These are phyloP conservation scores for Lanius collurio DNA, from an alignment of 2,113 vertebrate species.

Conservation along the genomic window DNA sequence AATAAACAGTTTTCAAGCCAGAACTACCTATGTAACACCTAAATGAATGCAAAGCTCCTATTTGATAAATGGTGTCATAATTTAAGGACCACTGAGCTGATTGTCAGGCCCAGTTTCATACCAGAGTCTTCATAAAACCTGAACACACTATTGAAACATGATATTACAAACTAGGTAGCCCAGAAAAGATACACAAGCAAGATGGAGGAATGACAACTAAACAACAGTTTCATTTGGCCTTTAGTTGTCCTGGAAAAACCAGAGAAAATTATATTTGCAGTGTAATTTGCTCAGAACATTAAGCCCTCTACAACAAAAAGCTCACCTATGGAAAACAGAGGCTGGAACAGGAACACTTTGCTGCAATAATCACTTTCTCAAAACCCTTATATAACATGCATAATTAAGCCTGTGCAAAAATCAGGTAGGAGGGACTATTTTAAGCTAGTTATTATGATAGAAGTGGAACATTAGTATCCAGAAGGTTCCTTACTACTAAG, in stretches of 20 bases:
- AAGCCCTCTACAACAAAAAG: neutral
- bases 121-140: neutral
- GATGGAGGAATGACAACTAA: neutral
- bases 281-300: neutral
- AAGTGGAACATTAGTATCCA: conserved; percentile 34
- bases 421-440: conserved; percentile 7
- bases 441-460: neutral
- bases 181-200: neutral
- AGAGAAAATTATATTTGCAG: neutral
- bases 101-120: neutral
- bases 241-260: neutral
- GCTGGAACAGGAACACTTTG: neutral
- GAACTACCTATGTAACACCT: neutral
- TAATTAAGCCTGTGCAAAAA: neutral
- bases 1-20: neutral
- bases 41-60: neutral
- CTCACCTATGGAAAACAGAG: neutral
- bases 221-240: neutral
- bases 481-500: conserved; percentile 22
- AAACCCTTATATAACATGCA: neutral
- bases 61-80: neutral
- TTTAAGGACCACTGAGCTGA: neutral
- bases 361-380: neutral
- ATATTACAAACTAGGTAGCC: neutral
- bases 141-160: neutral